These are phyloP conservation scores for Spicauda simplicius DNA, from an alignment of 2,888 invertebrate species.

Conservation along the genomic window DNA sequence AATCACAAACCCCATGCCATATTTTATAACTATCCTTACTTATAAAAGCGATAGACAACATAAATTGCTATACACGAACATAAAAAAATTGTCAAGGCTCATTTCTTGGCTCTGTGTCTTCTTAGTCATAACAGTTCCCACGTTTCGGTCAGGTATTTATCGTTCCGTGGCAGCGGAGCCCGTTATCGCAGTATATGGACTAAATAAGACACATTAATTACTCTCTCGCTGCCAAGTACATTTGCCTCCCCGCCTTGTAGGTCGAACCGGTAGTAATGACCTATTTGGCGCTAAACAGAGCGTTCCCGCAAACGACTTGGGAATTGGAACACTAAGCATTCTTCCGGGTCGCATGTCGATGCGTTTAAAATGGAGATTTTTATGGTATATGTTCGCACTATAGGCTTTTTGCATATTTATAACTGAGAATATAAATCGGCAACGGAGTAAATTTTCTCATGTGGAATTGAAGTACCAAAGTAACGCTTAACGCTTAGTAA, in stretches of 20 bases:
- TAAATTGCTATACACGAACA: too few species aligned
- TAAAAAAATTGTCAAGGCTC: background rate
- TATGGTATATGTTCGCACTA: too few species aligned
- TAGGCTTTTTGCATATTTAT: too few species aligned
- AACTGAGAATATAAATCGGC: too few species aligned
- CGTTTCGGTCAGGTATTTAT: conserved; percentile 18
- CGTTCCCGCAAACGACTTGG: conserved; percentile 12
- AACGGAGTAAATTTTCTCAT: too few species aligned
- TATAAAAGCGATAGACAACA: too few species aligned
- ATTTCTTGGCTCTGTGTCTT: background rate
- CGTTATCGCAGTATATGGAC: conserved; percentile 20
- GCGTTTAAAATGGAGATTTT: background rate
- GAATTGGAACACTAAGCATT: conserved; percentile 17
- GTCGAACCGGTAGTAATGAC: conserved; percentile 22
- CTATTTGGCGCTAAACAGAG: conserved; percentile 31
- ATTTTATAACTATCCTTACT: too few species aligned
- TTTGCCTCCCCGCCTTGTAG: conserved; percentile 26
- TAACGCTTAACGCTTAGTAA: too few species aligned
- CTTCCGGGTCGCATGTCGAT: conserved; percentile 7
- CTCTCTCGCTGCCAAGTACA: conserved; percentile 27
- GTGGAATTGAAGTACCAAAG: too few species aligned
- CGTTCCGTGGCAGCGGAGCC: conserved; percentile 18
- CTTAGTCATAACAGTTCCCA: background rate
- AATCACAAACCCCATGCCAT: too few species aligned
- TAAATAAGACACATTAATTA: conserved; percentile 35